A percentile compares a stretch with the other conserved stretches of the same genome.
phyloP scores from a whole-genome alignment of 1,140 invertebrate genomes.

The Zaprionus taronus region DNA sequence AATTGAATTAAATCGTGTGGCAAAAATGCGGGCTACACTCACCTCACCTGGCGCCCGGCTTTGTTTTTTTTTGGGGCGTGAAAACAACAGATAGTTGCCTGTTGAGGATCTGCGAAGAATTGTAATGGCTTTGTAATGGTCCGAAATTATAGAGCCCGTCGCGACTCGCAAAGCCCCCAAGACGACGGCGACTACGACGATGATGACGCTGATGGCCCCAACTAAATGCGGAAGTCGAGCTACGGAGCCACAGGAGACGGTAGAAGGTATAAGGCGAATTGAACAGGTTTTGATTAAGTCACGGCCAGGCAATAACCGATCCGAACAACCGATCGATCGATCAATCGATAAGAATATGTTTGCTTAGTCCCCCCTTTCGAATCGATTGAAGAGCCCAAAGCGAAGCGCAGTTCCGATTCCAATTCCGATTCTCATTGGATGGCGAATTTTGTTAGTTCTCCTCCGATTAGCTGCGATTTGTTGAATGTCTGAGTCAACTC shows the following conservation, averaged over 20 bases:
- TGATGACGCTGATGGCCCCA: background rate
- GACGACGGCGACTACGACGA: background rate
- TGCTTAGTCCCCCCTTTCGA: background rate
- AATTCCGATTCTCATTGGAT: background rate
- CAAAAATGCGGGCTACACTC: slow-evolving; percentile 21
- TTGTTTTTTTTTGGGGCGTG: slow-evolving; percentile 28
- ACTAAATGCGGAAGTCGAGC: background rate
- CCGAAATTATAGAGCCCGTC: slow-evolving; percentile 23
- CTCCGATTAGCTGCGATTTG: background rate
- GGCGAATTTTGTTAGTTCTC: background rate
- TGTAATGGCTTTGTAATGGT: slow-evolving; percentile 35
- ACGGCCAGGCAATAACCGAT: slow-evolving; percentile 2
- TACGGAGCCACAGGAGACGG: background rate
- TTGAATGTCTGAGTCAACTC: background rate
- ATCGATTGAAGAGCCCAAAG: background rate
- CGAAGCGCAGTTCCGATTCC: background rate
- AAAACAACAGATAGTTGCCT: slow-evolving; percentile 13
- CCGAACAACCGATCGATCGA: background rate
- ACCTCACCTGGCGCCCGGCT: slow-evolving; percentile 18
- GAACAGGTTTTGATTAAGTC: slow-evolving; percentile 15
- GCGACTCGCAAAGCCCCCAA: background rate
- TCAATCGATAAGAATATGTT: slow-evolving; percentile 4
- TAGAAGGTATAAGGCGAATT: background rate
- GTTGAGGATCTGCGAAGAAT: slow-evolving; percentile 20
- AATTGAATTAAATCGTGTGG: slow-evolving; percentile 42